Conservation (phyloP, 2,113 vertebrate genomes). For the Triplophysa rosa region DNA sequence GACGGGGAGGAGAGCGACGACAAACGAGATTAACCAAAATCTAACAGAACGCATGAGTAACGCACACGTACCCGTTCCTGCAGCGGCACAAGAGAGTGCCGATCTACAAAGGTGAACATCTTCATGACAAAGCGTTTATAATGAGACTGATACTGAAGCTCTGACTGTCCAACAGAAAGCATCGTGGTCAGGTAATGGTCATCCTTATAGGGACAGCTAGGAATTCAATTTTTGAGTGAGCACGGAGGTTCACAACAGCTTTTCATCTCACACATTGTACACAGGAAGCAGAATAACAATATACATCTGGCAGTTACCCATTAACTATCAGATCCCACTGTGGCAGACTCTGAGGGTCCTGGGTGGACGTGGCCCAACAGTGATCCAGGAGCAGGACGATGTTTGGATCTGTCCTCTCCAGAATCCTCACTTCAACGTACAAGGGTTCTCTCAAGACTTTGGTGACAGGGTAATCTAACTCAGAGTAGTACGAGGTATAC, state of each 20-base stretch:
- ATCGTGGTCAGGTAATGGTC: conserved; percentile 67
- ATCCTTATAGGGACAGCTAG: conserved; percentile 71
- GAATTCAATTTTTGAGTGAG: not conserved
- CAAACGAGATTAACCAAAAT: rapidly evolving
- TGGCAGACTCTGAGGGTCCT: conserved; percentile 58
- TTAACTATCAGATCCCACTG: conserved; percentile 72
- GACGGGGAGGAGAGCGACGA: no score
- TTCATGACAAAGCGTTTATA: conserved; percentile 70
- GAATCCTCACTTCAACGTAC: conserved; percentile 67
- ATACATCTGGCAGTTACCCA: conserved; percentile 61
- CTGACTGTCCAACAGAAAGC: conserved; percentile 60
- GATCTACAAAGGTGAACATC: conserved; percentile 72
- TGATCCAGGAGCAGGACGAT: conserved; percentile 65
- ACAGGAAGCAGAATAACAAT: no score
- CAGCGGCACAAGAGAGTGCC: not conserved
- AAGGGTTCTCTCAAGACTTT: conserved; percentile 65
- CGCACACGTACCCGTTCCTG: conserved; percentile 58
- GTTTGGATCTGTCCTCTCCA: conserved; percentile 65
- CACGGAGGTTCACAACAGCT: no score
- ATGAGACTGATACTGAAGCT: conserved; percentile 62
- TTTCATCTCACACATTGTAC: no score
- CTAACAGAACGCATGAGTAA: not conserved
- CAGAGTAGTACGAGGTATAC: conserved; percentile 68
- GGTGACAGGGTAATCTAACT: conserved; percentile 67
- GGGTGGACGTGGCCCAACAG: conserved; percentile 70